Base-by-base conservation (phyloP, 2,888 invertebrate species). In the Machimus atricapillus region DNA sequence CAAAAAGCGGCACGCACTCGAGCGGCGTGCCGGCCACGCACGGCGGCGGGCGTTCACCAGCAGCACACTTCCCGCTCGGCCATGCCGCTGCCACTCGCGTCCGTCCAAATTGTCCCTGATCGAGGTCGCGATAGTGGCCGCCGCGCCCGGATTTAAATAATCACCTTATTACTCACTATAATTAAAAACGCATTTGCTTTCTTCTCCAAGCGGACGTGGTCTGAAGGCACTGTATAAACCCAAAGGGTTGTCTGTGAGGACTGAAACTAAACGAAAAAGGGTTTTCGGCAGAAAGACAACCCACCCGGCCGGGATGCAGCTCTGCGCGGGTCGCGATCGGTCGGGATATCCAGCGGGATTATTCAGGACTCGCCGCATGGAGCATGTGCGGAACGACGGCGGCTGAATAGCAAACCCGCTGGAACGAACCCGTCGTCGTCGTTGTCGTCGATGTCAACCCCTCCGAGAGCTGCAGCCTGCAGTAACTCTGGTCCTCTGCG, bases 171-270 rank as follows among this genome's bases (percentile, higher is more conserved):
- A 74, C 46, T 37, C 31, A n/a, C 74, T 74, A n/a, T n/a, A 85
- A 85, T 85, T 85, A 85, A 43, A 85, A 85, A 46, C 85, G 74
- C 73, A 74, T 85, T 74, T 46, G 37, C 19, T 46, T 46, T 46
- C 3, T 46, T 31, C 40, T n/a, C 74, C 34, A 74, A 27, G 74
- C 73, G 43, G 85, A 43, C 73, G 73, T 74, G 74, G 43, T 74
- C 46, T 74, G 74, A 85, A 86, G 86, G 86, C 86, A 86, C 86
- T 86, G 77, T 56, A 77, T 86, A 77, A 86, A 77, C 86, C 86
- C 37, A 77, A 86, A 56, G 86, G 86, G 43, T 86, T 86, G 86
- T 86, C 86, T 77, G 86, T 86, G 77, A 56, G 86, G 76, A 86
- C 86, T 86, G 86, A 86, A n/a, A 86, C 86, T 86, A 77, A 86